These are phyloP conservation scores for Cotesia vestalis DNA, from an alignment of 1,140 invertebrate genomes.

Conservation along the genomic window DNA sequence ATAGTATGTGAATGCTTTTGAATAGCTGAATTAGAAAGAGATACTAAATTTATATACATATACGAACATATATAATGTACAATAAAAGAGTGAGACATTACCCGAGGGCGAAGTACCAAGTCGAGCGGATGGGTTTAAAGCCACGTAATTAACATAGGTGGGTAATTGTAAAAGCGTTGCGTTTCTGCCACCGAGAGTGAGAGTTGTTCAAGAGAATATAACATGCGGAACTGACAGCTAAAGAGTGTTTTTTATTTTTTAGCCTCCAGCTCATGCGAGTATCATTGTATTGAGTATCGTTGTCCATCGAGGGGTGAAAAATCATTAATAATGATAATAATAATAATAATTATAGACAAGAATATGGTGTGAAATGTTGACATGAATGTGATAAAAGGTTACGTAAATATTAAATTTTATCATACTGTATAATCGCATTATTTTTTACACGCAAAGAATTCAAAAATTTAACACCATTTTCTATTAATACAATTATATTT, in stretches of 20 bases:
- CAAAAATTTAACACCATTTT: too few species aligned
- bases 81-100: slow-evolving; percentile 19
- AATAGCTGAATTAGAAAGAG: too few species aligned
- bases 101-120: slow-evolving; percentile 29
- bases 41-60: too few species aligned
- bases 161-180: slow-evolving; percentile 51
- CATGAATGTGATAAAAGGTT: too few species aligned
- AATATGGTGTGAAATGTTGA: too few species aligned
- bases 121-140: slow-evolving; percentile 41
- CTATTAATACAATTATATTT: too few species aligned
- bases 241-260: slow-evolving; percentile 16
- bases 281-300: neutral
- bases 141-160: slow-evolving; percentile 54
- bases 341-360: too few species aligned
- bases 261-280: neutral
- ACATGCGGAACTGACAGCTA: slow-evolving; percentile 8
- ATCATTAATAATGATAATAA: too few species aligned
- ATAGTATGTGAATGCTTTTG: slow-evolving; percentile 16
- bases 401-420: too few species aligned
- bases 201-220: slow-evolving; percentile 14
- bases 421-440: too few species aligned
- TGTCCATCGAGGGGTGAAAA: too few species aligned
- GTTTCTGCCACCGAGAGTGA: slow-evolving; percentile 28
- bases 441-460: too few species aligned
- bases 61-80: slow-evolving; percentile 27